Evolutionary conservation across 2,113 vertebrate genomes (phyloP), one percentile per base, ranked within the genome.

Genomic region (Dendrocopos noguchii): DNA sequence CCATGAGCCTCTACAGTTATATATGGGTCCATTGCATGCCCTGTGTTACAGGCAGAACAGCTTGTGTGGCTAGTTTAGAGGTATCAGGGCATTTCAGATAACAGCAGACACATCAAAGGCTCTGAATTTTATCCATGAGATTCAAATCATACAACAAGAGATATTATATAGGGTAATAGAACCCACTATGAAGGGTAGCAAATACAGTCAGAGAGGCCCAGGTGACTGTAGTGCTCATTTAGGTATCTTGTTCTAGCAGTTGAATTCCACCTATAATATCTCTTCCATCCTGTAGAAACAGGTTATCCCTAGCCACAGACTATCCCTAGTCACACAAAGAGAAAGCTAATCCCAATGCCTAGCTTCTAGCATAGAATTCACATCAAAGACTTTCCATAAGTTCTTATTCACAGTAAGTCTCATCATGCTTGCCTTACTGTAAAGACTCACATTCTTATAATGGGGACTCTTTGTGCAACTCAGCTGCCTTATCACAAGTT

Each of bases 21-120:
- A 3, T 21, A 6, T 44, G 16, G 2, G 10, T 39, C 9, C 3
- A 1, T 28, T 68, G 25, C 1, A 1, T 4, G 1, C 15, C 16
- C 22, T 55, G 1, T 12, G 9, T 60, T 39, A 68, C 1, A 83
- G 11, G 6, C 31, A 70, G 80, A 83, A 44, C 4, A 57, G 4
- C 4, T 71, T 22, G 13, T 39, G 56, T n/a, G 6, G 2, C 9
- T 59, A 27, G 17, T 4, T 76, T 44, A 44, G 7, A 33, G 64
- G n/a, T 27, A 34, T 4, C 12, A 39, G 14, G 8, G 2, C 28
- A 36, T 80, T 92, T 73, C 64, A 44, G 33, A 28, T 36, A 15
- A 50, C 46, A 77, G 16, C 11, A 63, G 61, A 22, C 1, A 15
- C 9, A 34, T 56, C n/a, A n/a, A 55, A 34, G 42, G 9, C 52